Evolutionary conservation across 2,113 vertebrate species (phyloP), one percentile per base, ranked within the genome.

Genomic region (Sialia sialis): DNA sequence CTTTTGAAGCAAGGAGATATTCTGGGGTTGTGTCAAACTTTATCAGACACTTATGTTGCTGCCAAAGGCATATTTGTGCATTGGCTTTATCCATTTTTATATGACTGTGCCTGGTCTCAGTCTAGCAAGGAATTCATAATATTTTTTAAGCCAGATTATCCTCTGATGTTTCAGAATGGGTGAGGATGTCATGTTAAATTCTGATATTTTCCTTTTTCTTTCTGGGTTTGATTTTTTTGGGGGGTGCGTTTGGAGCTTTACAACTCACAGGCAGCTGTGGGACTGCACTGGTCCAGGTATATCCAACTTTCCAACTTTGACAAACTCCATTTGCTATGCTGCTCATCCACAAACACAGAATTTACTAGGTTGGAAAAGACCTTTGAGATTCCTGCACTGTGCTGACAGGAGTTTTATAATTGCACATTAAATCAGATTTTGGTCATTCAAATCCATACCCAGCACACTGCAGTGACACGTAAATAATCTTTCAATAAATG

Each of bases 11-110:
- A 18, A 86, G 66, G 48, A 94, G 52, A 55, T 89, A 93, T 85
- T 94, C 51, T 58, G 43, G 63, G 88, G 66, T 73, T 52, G 87
- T 60, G 68, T 95, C 90, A 87, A 73, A 64, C 21, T 81, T 90
- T 63, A 83, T 73, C 66, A 89, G 67, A 85, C 7, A 8, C 54
- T 88, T 38, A 38, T 1, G 2, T 25, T 87, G 60, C 84, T 94
- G 87, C 60, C 75, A 64, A 81, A 75, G 68, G 44, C 79, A 36
- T 49, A 69, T 62, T 41, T 55, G 56, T 93, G 68, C 84, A 55
- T 90, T 87, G 56, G 80, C 43, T 95, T 93, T 46, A 86, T 84
- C 82, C 60, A 41, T 67, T 94, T 91, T 41, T 72, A 56, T 55
- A 58, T 77, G 68, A 38, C 59, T 83, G 49, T 4, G n/a, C 70